Evolutionary conservation across 2,888 invertebrate species (phyloP), one percentile per base, ranked within the genome.

Genomic region (Cerastis leucographa): DNA sequence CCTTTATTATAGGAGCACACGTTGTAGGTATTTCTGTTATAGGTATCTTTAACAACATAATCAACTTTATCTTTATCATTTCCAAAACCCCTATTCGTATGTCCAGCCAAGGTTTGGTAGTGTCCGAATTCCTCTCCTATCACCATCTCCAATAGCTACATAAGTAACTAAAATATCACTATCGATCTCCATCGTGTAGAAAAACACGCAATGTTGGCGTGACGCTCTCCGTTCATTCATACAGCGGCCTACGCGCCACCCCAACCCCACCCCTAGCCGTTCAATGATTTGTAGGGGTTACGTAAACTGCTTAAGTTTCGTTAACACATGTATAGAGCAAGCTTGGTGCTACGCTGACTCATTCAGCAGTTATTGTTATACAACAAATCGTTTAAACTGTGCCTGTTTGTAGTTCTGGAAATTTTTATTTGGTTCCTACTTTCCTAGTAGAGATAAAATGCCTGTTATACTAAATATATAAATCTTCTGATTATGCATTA

Each of bases 151-250:
- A 67, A 25, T 17, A 61, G 17, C 6, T 9, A 44, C 19, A 49
- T 62, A 64, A 56, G 17, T n/a, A 69, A 74, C 29, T n/a, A 71
- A 70, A 87, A 78, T 81, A 59, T 62, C 62, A 54, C 59, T 76
- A 88, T 88, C 73, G 87, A 89, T 88, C 66, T 54, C 68, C 22
- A 56, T 76, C 78, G 74, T 80, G 78, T 76, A 76, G 77, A 74
- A 83, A 71, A 83, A 81, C 76, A 89, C 76, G 86, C 72, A 74
- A 70, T 59, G 80, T 73, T 73, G 66, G 72, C 74, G 84, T 88
- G 90, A 90, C 88, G 88, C 70, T 82, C 85, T 81, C 78, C 59
- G 88, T 92, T 92, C 94, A 93, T 94, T 94, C 93, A 94, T 91
- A 83, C 85, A 64, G 79, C 79, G 59, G 74, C 89, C 87, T 81